Conservation (phyloP, 2,797 vertebrate genomes). For the Trachurus trachurus region DNA sequence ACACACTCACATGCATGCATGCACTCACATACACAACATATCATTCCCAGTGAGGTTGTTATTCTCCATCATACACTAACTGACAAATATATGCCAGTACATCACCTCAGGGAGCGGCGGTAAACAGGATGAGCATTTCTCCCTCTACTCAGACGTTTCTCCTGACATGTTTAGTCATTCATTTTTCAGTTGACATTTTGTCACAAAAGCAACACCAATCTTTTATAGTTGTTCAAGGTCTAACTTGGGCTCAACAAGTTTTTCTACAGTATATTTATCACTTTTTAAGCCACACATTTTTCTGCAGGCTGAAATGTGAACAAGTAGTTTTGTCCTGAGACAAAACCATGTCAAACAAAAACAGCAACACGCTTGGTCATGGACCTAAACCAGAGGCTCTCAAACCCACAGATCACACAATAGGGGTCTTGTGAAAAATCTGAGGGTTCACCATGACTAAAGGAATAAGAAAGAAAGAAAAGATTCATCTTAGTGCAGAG, state of each 20-base stretch:
- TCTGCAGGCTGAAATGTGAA: not conserved
- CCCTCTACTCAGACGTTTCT: not conserved
- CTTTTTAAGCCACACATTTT: not conserved
- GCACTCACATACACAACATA: not conserved
- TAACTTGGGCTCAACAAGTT: not conserved
- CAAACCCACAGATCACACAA: not conserved
- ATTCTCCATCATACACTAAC: conserved; percentile 51
- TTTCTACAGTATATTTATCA: not conserved
- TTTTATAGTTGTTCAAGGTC: conserved; percentile 6
- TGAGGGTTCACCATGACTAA: not conserved
- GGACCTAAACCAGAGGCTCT: not conserved
- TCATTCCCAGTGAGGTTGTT: conserved; percentile 34
- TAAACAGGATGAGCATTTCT: conserved; percentile 21
- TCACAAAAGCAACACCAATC: not conserved
- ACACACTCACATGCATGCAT: not conserved
- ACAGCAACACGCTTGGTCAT: not conserved
- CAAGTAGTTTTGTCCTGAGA: not conserved
- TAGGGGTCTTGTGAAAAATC: too few species aligned
- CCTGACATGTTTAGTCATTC: not conserved
- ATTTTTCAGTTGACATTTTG: conserved; percentile 23
- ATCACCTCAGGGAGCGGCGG: conserved; percentile 14
- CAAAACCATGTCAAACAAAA: not conserved
- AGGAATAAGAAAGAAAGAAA: not conserved
- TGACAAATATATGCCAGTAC: conserved; percentile 33
- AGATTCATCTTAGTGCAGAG: too few species aligned